Base-by-base conservation (phyloP, 2,888 invertebrate species). In the Saturnia japonica region DNA sequence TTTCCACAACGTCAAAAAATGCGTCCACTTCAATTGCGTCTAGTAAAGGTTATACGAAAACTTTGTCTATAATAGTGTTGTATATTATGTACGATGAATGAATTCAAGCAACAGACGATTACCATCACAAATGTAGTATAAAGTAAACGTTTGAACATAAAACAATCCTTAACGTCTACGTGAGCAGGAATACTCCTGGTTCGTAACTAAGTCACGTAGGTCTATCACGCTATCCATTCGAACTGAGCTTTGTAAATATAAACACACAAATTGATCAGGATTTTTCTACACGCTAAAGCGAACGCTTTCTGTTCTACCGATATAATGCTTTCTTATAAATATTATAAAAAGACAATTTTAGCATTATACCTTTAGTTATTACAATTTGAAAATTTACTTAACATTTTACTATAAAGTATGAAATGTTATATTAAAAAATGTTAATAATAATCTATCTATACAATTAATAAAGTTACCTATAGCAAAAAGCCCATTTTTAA, bases 181-280 rank as follows among this genome's bases (percentile, higher is more conserved):
- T 64, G 64, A 19, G 19, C 6, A 40, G 34, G 64, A 64, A 64
- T 64, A 64, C 19, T 11, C 22, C n/a, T 19, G 64, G 34, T 40
- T 64, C 64, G 34, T 40, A 64, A 64, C 64, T 40, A 34, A 40
- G 40, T 64, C 64, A 64, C 64, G 64, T 64, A 64, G 70, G 66
- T 69, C 51, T 69, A 69, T 71, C 72, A 54, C 67, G 70, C 62
- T 67, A 69, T 67, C 69, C 67, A 67, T 69, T 67, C 67, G 67
- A 67, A 62, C 70, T 51, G 57, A 67, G 60, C 68, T 70, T 67
- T 64, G n/a, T 40, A 40, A 40, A 64, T 40, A 64, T 9, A n/a
- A n/a, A 40, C 40, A 64, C 16, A n/a, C n/a, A 64, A 64, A 64
- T n/a, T 64, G 19, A 40, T 64, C n/a, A 40, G 19, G 64, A 64